Percentiles rank a stretch among this genome's conserved stretches.
Conservation (phyloP, 1,140 invertebrate genomes). For the Drosophila repleta region DNA sequence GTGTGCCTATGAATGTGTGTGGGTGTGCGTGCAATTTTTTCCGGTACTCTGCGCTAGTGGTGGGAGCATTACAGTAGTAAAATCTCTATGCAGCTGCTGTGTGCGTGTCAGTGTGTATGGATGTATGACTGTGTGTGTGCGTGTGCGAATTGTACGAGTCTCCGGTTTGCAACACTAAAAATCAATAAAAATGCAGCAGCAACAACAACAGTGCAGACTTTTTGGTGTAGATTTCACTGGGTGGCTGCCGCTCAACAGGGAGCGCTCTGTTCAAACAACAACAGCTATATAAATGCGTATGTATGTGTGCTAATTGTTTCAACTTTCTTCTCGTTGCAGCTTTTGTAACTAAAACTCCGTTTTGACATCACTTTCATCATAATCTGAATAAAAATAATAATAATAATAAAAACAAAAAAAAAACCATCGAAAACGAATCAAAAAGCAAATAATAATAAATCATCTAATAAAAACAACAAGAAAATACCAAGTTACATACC, state of each 20-base stretch:
- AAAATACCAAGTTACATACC: conserved; percentile 54
- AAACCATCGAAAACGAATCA: conserved; percentile 83
- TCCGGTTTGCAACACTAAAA: conserved; percentile 78
- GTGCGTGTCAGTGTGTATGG: conserved; percentile 36
- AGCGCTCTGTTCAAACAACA: conserved; percentile 18
- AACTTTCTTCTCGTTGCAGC: conserved; percentile 86
- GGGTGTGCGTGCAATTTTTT: conserved; percentile 50
- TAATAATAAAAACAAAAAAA: conserved; percentile 65
- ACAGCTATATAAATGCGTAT: conserved; percentile 10
- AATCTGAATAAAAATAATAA: conserved; percentile 83
- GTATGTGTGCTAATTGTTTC: conserved; percentile 32
- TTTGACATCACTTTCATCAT: conserved; percentile 84
- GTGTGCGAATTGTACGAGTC: conserved; percentile 69
- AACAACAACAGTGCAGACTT: conserved; percentile 50
- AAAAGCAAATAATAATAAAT: conserved; percentile 73
- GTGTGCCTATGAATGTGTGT: conserved; percentile 6
- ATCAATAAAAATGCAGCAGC: conserved; percentile 74
- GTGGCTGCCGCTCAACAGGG: conserved; percentile 32
- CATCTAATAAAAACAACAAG: conserved; percentile 64
- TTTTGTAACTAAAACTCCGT: conserved; percentile 91
- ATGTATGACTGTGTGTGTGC: conserved; percentile 4
- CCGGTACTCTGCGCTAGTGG: conserved; percentile 35
- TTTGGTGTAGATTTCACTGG: conserved; percentile 71
- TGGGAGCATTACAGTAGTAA: conserved; percentile 36
- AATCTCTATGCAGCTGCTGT: conserved; percentile 46